A percentile compares a stretch with the other conserved stretches of the same genome.
phyloP scores from a whole-genome alignment of 2,888 invertebrate species.

The Leptinotarsa peninsularis region DNA sequence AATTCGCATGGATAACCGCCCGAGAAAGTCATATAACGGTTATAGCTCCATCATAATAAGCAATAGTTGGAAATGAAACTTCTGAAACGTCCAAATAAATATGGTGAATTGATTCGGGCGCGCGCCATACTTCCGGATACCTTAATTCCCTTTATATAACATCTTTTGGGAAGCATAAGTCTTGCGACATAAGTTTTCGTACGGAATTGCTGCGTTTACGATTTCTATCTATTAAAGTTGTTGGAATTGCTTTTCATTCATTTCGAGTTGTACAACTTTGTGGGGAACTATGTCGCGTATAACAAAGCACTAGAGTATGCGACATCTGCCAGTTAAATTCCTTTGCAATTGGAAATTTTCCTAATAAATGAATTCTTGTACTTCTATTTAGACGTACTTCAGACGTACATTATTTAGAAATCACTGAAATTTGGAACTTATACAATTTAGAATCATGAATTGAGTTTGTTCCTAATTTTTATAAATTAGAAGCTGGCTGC shows the following conservation, averaged over 20 bases:
- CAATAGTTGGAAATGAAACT: conserved; percentile 21
- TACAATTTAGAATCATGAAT: no score
- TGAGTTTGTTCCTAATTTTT: no score
- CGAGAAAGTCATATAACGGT: conserved; percentile 20
- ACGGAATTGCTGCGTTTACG: conserved; percentile 19
- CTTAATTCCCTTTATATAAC: not conserved
- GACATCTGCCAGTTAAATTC: conserved; percentile 1
- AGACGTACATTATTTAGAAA: no score
- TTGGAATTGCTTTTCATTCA: conserved; percentile 16
- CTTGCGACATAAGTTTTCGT: conserved; percentile 1
- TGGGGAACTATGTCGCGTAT: not conserved
- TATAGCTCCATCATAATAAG: conserved; percentile 13
- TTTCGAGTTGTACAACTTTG: conserved; percentile 4
- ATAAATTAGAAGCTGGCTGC: no score
- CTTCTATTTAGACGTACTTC: not conserved
- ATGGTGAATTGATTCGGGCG: not conserved
- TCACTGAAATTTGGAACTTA: no score
- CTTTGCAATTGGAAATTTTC: not conserved
- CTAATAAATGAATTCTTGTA: not conserved
- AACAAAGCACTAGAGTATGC: not conserved
- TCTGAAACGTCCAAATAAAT: conserved; percentile 19
- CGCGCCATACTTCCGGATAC: not conserved
- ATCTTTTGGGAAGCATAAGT: conserved; percentile 4
- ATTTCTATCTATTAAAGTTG: conserved; percentile 20
- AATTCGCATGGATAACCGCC: conserved; percentile 15